Evolutionary conservation across 2,797 vertebrate species (phyloP), one percentile per base, ranked within the genome.

Genomic region (Micromesistius poutassou): DNA sequence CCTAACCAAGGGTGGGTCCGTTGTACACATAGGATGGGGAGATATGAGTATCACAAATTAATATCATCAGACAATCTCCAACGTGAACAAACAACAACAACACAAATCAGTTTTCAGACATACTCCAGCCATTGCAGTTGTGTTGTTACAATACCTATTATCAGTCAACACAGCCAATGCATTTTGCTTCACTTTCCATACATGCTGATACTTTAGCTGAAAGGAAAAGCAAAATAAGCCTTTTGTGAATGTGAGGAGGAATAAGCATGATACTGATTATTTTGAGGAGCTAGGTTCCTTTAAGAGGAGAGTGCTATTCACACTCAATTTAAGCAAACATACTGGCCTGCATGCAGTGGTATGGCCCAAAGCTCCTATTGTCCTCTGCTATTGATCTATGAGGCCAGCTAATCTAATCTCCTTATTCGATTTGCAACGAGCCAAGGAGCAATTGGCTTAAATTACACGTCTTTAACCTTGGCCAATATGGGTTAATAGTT

Each of bases 361-460:
- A 78, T 74, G 22, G 22, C 22, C 55, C 8, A 62, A 62, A 74
- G 84, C 62, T 16, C 70, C 77, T 76, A 77, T 81, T 87, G 86
- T 89, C 74, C 71, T 79, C 72, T 76, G 74, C 38, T 36, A 89
- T 89, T 80, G 87, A 91, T 88, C 85, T 80, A 31, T 46, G 12
- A 55, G 81, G 76, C 68, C 79, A 33, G 75, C 78, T 83, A 82
- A 83, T 90, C 68, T 76, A 84, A 90, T 89, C 81, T 82, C 72
- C 87, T 80, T 76, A 78, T 84, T 89, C 79, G 77, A 77, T 83
- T 81, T 76, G 76, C 70, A 73, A 38, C 74, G 74, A 72, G 46
- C 25, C 31, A 42, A 80, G 84, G 75, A 77, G 74, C 30, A 71
- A 79, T 16, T 71, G 68, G 14, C 68, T 71, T 30, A 31, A 31